Evolutionary conservation across 1,140 invertebrate genomes (phyloP).

Genomic region (Calliopsis andreniformis): DNA sequence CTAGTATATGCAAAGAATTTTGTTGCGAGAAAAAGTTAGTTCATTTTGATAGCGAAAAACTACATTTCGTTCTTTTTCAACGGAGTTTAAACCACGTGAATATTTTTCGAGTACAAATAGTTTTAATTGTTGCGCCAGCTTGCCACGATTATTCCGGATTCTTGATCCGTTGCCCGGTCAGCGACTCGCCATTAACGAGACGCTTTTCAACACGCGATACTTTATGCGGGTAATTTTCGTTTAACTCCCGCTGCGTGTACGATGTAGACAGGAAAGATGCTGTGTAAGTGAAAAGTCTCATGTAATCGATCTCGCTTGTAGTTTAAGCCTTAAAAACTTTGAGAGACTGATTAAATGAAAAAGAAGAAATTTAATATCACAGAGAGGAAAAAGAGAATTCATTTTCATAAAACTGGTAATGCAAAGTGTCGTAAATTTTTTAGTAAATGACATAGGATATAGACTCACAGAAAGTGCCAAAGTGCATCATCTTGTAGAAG

Average conservation of each 20-base stretch:
- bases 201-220: constrained; percentile 19
- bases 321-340: background rate
- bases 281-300: background rate
- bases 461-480: background rate
- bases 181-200: constrained; percentile 12
- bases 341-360: constrained; percentile 9
- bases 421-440: background rate
- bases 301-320: constrained; percentile 12
- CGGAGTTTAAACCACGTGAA: background rate
- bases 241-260: background rate
- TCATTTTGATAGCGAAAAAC: no score
- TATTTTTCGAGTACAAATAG: background rate
- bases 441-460: background rate
- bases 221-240: constrained; percentile 17
- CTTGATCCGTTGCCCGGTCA: constrained; percentile 18
- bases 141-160: background rate
- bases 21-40: no score
- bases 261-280: background rate
- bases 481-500: background rate
- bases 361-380: background rate
- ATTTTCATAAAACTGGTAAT: background rate
- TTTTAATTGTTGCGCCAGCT: background rate
- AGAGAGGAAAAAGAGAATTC: background rate
- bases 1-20: no score
- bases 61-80: no score